These are phyloP conservation scores for Lophotis ruficrista DNA, from an alignment of 2,113 vertebrate genomes.

Conservation along the genomic window DNA sequence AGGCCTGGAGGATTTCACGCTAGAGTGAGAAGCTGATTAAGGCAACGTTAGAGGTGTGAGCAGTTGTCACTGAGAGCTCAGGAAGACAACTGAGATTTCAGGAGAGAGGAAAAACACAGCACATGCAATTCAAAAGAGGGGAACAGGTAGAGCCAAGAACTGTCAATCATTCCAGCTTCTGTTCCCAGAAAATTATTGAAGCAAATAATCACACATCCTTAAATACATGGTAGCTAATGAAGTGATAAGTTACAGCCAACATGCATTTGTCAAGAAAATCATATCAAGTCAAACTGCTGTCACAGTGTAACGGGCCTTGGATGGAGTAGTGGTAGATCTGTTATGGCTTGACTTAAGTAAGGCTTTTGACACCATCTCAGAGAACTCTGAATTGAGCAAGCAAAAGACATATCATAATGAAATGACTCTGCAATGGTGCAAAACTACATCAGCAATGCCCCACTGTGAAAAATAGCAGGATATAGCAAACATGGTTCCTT, in stretches of 20 bases:
- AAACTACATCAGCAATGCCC: not conserved
- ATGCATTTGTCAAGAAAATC: not conserved
- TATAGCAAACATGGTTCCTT: not conserved
- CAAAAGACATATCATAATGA: not conserved
- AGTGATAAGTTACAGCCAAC: not conserved
- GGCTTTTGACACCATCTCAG: not conserved
- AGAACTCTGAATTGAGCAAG: not conserved
- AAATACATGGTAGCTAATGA: constrained; percentile 3
- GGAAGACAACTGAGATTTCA: not conserved
- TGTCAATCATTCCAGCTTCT: not conserved
- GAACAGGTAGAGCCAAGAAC: not conserved
- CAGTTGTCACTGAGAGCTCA: not conserved
- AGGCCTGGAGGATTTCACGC: not conserved
- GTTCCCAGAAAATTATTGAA: not conserved
- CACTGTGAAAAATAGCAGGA: not conserved
- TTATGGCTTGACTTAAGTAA: not conserved
- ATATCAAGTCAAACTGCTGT: not conserved
- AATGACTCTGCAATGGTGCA: not conserved
- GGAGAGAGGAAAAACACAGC: not conserved
- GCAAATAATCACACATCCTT: constrained; percentile 13
- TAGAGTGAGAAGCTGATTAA: not conserved
- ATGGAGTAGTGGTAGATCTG: not conserved
- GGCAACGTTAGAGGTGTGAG: not conserved
- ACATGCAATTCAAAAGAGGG: not conserved
- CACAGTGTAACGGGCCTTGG: not conserved